These are phyloP conservation scores for Dexiosoma caninum DNA, from an alignment of 2,888 invertebrate genomes.

Conservation along the genomic window DNA sequence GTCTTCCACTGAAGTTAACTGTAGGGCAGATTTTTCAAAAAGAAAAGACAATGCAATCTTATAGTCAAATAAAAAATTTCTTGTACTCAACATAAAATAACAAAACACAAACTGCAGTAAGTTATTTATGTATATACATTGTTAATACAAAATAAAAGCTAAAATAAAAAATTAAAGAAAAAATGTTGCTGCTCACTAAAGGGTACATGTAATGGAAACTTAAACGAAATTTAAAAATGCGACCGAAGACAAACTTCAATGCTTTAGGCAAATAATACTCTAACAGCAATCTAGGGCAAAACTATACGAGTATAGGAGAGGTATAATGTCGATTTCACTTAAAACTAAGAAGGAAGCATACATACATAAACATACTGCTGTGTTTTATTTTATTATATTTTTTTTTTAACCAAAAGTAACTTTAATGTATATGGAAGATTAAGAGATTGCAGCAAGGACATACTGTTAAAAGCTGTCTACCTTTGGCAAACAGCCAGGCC, in stretches of 20 bases:
- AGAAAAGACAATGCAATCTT: too few relatives aligned
- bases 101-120: neutral
- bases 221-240: neutral
- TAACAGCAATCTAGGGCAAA: neutral
- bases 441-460: constrained; percentile 36
- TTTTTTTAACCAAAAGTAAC: neutral
- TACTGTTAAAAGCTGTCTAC: constrained; percentile 38
- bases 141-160: neutral
- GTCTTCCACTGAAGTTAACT: neutral
- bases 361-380: neutral
- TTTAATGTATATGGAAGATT: constrained; percentile 37
- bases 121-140: neutral
- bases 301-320: too few relatives aligned
- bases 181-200: neutral
- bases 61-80: neutral
- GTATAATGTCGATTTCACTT: neutral
- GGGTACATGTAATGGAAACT: neutral
- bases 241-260: constrained; percentile 7
- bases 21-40: too few relatives aligned
- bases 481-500: constrained; percentile 45
- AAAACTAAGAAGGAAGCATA: neutral
- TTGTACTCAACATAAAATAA: neutral
- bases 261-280: constrained; percentile 18
- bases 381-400: neutral
- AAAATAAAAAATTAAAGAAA: neutral